Base-by-base conservation (phyloP, 2,888 invertebrate species). In the Coenonympha glycerion region DNA sequence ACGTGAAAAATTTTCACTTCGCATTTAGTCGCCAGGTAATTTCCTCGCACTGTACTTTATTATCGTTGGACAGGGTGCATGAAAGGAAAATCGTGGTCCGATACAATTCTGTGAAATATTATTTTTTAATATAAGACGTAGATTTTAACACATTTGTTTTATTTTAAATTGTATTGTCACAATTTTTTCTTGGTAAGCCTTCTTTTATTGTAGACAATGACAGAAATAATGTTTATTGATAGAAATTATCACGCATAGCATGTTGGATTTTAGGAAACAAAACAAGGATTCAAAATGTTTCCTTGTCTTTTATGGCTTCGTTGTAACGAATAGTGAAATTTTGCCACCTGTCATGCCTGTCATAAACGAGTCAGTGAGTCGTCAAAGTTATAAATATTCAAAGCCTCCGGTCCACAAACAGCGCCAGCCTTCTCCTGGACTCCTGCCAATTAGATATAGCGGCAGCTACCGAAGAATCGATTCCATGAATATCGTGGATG, bases 361-460 rank as follows among this genome's bases (percentile, higher is more conserved):
- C 24, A 3, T 44, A 15, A 31, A 31, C 44, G 22, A 44, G 33
- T 44, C 16, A 6, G 34, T n/a, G 5, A 19, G 26, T 16, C 42
- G 41, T 19, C 15, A 45, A 48, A 21, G 30, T 42, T 36, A 55
- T 50, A 48, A 52, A 48, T 51, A 49, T 52, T 37, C 33, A 60
- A 49, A 51, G 31, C 22, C 45, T 52, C 28, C 15, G 24, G n/a
- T 47, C 40, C 45, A 42, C 36, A 49, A 53, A 51, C 37, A 55
- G 48, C 51, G 52, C 49, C 52, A 47, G 42, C 34, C 40, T 28
- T 48, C 50, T 44, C 16, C 55, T 57, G 57, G 57, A 55, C 6
- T 47, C 18, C 24, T 47, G 57, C 57, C 57, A 57, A 51, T 36
- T 44, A 28, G 6, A 46, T 34, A 41, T 34, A 41, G 49, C 49